These are phyloP conservation scores for Panzeria rudis DNA, from an alignment of 2,888 invertebrate species.

Conservation along the genomic window DNA sequence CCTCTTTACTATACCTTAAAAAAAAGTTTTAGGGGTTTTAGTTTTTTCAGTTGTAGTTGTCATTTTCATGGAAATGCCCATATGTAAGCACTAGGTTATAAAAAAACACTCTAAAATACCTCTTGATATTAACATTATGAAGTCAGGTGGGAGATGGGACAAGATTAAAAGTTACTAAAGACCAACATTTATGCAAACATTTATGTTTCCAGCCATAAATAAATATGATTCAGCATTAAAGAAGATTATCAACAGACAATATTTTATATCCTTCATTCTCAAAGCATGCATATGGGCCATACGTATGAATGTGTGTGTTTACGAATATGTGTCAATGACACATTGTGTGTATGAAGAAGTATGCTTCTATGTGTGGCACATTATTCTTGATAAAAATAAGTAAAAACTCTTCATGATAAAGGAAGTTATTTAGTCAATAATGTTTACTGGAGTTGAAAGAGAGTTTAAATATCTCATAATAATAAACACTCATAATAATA, in stretches of 20 bases:
- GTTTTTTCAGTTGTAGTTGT: no score
- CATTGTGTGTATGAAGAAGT: background rate
- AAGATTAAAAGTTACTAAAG: slow-evolving; percentile 11
- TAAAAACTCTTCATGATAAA: background rate
- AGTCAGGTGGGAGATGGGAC: background rate
- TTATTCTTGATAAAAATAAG: background rate
- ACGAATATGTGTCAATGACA: no score
- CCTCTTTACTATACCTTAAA: no score
- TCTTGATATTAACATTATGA: background rate
- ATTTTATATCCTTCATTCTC: background rate
- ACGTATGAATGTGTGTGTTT: background rate
- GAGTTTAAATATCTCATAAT: background rate
- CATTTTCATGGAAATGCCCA: no score
- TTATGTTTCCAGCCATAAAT: background rate
- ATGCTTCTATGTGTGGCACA: background rate
- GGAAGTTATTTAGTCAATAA: slow-evolving; percentile 34
- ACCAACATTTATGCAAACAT: background rate
- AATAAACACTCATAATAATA: slow-evolving; percentile 15
- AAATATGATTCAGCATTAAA: slow-evolving; percentile 41
- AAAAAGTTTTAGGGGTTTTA: no score
- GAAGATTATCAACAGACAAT: slow-evolving; percentile 34
- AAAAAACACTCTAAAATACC: no score
- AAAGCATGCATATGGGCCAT: background rate
- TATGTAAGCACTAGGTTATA: no score
- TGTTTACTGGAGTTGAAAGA: background rate